phyloP scores from a whole-genome alignment of 2,797 vertebrate species.

The Mus minutoides region DNA sequence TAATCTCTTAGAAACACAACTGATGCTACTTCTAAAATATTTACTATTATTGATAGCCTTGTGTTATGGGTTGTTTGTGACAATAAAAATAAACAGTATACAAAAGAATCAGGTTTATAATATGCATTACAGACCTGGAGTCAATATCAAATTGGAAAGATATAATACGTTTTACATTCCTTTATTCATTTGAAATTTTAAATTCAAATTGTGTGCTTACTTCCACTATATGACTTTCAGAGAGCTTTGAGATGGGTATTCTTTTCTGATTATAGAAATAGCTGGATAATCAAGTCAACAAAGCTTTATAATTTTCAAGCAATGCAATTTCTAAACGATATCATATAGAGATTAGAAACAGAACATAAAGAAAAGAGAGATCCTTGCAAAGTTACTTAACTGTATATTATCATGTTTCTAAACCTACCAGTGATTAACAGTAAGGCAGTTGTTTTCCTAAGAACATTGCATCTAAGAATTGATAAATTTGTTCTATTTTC shows the following conservation, averaged over 20 bases:
- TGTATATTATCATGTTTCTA: neutral
- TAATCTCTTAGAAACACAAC: neutral
- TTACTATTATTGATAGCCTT: neutral
- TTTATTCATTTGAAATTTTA: neutral
- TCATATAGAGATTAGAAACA: neutral
- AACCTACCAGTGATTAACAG: neutral
- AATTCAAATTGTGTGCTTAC: neutral
- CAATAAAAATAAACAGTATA: neutral
- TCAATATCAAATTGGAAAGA: neutral
- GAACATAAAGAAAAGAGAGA: neutral
- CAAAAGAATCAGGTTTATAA: neutral
- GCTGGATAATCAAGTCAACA: neutral
- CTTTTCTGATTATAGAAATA: neutral
- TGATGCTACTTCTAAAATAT: neutral
- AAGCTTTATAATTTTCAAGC: neutral
- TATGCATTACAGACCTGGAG: neutral
- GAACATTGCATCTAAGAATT: neutral
- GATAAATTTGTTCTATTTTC: neutral
- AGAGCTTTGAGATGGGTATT: neutral
- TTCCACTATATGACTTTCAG: neutral
- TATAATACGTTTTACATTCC: neutral
- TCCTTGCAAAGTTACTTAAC: neutral
- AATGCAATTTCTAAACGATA: neutral
- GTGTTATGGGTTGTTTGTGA: neutral
- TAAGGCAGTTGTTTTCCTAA: neutral